Base-by-base conservation (phyloP, 2,113 vertebrate species). In the Seriola rivoliana region DNA sequence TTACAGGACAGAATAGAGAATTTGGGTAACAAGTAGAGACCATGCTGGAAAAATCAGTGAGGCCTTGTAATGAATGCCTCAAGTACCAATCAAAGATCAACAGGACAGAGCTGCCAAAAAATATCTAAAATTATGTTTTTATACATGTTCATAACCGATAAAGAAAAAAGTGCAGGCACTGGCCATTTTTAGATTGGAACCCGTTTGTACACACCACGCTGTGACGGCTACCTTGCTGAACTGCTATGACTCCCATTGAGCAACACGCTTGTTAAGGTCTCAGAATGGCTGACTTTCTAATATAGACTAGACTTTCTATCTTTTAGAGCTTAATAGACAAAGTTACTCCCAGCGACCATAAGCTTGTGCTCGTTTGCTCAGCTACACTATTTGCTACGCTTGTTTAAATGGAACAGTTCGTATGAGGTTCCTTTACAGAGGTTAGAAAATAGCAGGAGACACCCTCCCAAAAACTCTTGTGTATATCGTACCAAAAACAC, bases 281-380 rank as follows among this genome's bases (percentile, higher is more conserved):
- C 60, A 77, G 63, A 86, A 87, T 54, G 12, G 55, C 55, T 67
- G 44, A 36, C 21, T 76, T 82, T 81, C 86, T 82, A 66, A 89
- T 85, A 78, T 89, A 78, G 71, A 81, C 58, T 34, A 23, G 71
- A 82, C 88, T 84, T 89, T 78, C 73, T 90, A 23, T 55, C 54
- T 25, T 12, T 89, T 87, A 86, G 81, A 66, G 79, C n/a, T 64
- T 88, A 90, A 90, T 90, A 68, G 79, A 89, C 52, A 55, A 23
- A 82, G 84, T 67, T 7, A 48, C 62, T 69, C 54, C 9, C 54
- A 32, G 74, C 65, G 54, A 75, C 73, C 70, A 25, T 58, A 54
- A 57, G 60, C 48, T 38, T 50, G 32, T 13, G 46, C 44, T 79
- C 11, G 3, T 82, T 71, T 84, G 34, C 55, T 48, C 54, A 11